Evolutionary conservation across 2,888 invertebrate species (phyloP), one percentile per base, ranked within the genome.

Genomic region (Limulus polyphemus): DNA sequence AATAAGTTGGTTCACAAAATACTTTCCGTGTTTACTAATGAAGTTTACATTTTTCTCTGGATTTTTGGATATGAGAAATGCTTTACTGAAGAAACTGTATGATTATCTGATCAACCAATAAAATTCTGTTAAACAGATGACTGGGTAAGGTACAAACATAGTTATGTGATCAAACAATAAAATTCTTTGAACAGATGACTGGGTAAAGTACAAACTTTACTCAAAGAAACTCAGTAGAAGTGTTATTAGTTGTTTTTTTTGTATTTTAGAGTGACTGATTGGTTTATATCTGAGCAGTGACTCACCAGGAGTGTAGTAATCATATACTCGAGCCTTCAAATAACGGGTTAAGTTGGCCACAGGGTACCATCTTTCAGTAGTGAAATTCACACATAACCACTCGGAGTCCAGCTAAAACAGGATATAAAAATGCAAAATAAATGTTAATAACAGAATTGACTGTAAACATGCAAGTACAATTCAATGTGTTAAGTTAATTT

Each of bases 271-370:
- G 32, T 32, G 1, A 1, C 3, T 32, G 3, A 32, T 3, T 32
- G 32, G 32, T 7, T 32, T 32, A 32, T 5, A 7, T 32, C 32
- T 32, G 7, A 32, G 32, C 3, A 32, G 5, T 14, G 59, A 72
- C 75, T 77, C 77, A 92, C 93, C 93, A 72, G 95, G 95, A 60
- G 94, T 88, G 77, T 95, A 95, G 76, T 93, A 95, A 79, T 97
- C 95, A 77, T 93, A 97, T 12, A 95, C 86, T 62, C 89, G 82
- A 60, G 93, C 85, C 5, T 91, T 86, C 69, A 95, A 82, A 77
- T 90, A 92, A 56, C 91, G 83, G 0, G 95, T 93, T 51, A 51
- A 51, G 78, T 97, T 97, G 57, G 95, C 95, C 4, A 95, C 92
- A 0, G 95, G 95, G 78, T 83, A 88, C 94, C 94, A 97, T 69